Percentiles rank a stretch among this genome's conserved stretches.
Evolutionary conservation across 2,113 vertebrate genomes (phyloP).

Genomic region (Phalacrocorax pelagicus): DNA sequence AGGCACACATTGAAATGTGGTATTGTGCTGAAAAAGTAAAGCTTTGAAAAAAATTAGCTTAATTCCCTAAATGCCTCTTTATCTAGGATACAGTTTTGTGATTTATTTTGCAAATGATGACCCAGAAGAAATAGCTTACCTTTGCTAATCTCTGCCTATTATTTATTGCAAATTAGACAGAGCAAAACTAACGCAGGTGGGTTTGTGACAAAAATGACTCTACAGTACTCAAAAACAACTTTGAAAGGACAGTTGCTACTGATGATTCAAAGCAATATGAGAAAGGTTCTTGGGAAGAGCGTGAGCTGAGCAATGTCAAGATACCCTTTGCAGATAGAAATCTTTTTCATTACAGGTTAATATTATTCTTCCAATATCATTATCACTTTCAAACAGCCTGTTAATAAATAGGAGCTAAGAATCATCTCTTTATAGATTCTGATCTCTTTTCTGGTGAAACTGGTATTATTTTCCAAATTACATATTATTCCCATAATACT

Average conservation of each 20-base stretch:
- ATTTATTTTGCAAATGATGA: not conserved
- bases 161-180: not conserved
- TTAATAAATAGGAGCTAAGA: slow-evolving; percentile 22
- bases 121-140: not conserved
- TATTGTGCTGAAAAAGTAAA: not conserved
- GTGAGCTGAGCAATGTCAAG: not conserved
- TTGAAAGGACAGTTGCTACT: not conserved
- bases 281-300: not conserved
- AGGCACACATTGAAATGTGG: not conserved
- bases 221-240: not conserved
- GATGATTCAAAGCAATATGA: not conserved
- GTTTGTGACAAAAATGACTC: not conserved
- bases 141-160: not conserved
- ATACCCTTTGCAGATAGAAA: slow-evolving; percentile 24
- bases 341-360: slow-evolving; percentile 48
- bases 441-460: not conserved
- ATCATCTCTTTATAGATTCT: slow-evolving; percentile 14
- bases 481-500: not conserved
- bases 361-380: not conserved
- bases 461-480: slow-evolving; percentile 41
- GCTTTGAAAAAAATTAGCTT: not conserved
- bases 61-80: not conserved
- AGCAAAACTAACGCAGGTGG: not conserved
- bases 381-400: not conserved
- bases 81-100: not conserved